Evolutionary conservation across 2,888 invertebrate genomes (phyloP).

Genomic region (Elmis aenea): DNA sequence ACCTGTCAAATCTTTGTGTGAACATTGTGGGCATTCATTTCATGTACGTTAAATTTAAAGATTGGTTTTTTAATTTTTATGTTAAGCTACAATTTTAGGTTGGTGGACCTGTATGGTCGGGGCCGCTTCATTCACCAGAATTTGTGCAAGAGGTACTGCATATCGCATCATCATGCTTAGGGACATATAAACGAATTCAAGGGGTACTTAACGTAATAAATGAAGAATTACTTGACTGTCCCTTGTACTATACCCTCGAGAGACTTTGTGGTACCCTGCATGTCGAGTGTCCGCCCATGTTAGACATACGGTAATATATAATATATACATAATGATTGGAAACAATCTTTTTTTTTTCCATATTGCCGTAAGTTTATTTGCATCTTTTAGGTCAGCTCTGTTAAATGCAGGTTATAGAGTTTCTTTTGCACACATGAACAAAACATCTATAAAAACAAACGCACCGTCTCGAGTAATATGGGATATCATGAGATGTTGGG

Average conservation of each 20-base stretch:
- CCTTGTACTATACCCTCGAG: constrained; percentile 83
- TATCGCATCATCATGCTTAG: constrained; percentile 48
- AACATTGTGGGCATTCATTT: constrained; percentile 69
- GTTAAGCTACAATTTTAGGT: constrained; percentile 53
- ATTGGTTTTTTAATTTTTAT: constrained; percentile 8
- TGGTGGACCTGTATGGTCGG: constrained; percentile 94
- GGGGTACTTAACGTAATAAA: constrained; percentile 76
- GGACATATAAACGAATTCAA: constrained; percentile 69
- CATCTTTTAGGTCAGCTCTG: constrained; percentile 73
- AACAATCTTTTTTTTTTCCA: neutral
- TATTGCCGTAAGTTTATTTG: constrained; percentile 8
- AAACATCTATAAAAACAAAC: constrained; percentile 85
- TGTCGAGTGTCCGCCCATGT: constrained; percentile 64
- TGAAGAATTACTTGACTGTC: constrained; percentile 79
- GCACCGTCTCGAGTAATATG: constrained; percentile 83
- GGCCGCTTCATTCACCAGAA: constrained; percentile 70
- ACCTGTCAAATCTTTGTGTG: constrained; percentile 61
- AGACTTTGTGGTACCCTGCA: constrained; percentile 71
- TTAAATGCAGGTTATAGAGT: constrained; percentile 86
- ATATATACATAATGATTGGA: neutral
- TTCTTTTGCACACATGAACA: constrained; percentile 86
- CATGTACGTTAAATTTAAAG: constrained; percentile 51
- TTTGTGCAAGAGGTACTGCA: constrained; percentile 70
- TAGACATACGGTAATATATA: constrained; percentile 63
- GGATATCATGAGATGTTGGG: constrained; percentile 88